phyloP scores from a whole-genome alignment of 1,140 invertebrate genomes.

The Cherax quadricarinatus region DNA sequence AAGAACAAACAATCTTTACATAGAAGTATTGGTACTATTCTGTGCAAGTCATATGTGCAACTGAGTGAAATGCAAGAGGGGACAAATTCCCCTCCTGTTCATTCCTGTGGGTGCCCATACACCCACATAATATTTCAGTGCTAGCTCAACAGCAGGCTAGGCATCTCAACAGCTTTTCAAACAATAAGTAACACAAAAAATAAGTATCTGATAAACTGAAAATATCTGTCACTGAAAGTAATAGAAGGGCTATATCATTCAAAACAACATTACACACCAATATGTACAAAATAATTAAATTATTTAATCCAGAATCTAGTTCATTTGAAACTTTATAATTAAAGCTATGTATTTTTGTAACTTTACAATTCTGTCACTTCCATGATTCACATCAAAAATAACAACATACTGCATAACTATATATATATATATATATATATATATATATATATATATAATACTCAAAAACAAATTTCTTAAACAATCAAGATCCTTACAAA shows the following conservation, averaged over 20 bases:
- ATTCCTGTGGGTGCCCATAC: too few relatives aligned
- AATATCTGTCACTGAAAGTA: neutral
- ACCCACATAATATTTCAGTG: neutral
- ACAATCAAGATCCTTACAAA: too few relatives aligned
- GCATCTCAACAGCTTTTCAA: neutral
- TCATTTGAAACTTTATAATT: neutral
- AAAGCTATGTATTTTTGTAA: neutral
- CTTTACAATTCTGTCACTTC: neutral
- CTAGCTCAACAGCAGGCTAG: neutral
- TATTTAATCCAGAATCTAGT: neutral
- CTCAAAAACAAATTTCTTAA: too few relatives aligned
- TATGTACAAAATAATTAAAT: too few relatives aligned
- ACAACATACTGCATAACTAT: neutral
- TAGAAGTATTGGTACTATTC: too few relatives aligned
- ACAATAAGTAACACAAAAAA: neutral
- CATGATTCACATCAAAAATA: neutral
- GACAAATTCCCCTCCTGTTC: too few relatives aligned
- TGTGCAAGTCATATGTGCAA: too few relatives aligned
- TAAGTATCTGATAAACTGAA: neutral
- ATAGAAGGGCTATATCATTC: neutral
- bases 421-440: too few relatives aligned
- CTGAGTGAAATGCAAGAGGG: too few relatives aligned
- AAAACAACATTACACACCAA: neutral
- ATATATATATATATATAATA: neutral
- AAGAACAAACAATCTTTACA: too few relatives aligned